phyloP scores from a whole-genome alignment of 2,888 invertebrate genomes.

The Pardosa pseudoannulata region DNA sequence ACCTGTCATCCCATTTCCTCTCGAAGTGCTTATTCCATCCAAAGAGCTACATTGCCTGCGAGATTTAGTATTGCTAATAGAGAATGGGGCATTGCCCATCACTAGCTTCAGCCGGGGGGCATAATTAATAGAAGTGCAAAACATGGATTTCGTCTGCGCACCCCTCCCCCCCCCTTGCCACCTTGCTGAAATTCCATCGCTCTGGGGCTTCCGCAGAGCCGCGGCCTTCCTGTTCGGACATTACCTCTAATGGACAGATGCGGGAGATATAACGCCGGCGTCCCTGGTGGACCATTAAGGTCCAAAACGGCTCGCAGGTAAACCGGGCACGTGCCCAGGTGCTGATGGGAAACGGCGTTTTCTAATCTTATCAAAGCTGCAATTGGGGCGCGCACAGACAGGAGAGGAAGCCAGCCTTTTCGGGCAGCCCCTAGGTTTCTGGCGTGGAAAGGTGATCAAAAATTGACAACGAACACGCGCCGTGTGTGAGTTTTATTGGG shows the following conservation, averaged over 20 bases:
- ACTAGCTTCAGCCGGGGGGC: background rate
- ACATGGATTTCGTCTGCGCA: background rate
- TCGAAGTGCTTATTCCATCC: too few relatives aligned
- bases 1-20: too few relatives aligned
- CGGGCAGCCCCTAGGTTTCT: slow-evolving; percentile 35
- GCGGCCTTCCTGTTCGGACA: slow-evolving; percentile 64
- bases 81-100: too few relatives aligned
- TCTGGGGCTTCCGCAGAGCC: slow-evolving; percentile 27
- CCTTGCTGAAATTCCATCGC: slow-evolving; percentile 27
- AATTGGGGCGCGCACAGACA: slow-evolving; percentile 28
- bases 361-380: slow-evolving; percentile 70
- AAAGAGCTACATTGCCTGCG: too few relatives aligned
- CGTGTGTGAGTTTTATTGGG: slow-evolving; percentile 10
- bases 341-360: slow-evolving; percentile 50
- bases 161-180: background rate
- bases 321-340: slow-evolving; percentile 63
- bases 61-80: too few relatives aligned
- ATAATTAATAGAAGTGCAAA: slow-evolving; percentile 58
- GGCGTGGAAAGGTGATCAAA: slow-evolving; percentile 54
- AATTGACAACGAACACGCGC: slow-evolving; percentile 53
- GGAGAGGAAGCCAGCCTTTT: slow-evolving; percentile 53
- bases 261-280: background rate
- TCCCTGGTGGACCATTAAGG: slow-evolving; percentile 22
- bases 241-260: slow-evolving; percentile 58
- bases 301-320: slow-evolving; percentile 31